Base-by-base conservation (phyloP, 1,140 invertebrate genomes). In the Platorchestia sp. region DNA sequence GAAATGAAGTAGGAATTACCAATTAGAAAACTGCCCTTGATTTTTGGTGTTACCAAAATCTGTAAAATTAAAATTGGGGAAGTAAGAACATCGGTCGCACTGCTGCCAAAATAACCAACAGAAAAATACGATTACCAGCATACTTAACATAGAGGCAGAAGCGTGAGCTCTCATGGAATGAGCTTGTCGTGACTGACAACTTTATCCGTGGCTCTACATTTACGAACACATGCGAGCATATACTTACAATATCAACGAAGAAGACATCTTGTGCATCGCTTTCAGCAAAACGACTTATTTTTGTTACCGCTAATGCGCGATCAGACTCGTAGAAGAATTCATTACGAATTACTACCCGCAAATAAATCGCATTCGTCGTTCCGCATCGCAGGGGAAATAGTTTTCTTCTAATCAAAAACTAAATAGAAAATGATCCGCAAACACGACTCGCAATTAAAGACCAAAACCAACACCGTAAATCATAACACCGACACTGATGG, bases 361-460 rank as follows among this genome's bases (percentile, higher is more conserved):
- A 75, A 75, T 42, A 44, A 6, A 45, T 93, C 0, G 43, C 45
- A 44, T 19, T 7, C 45, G 40, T 5, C 36, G 43, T 93, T 93
- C 43, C 91, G 91, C 91, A 44, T 45, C 10, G 40, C 36, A 93
- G 43, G 43, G 40, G 19, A 93, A 75, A 75, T 75, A 75, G 59
- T 75, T 93, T 93, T 44, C 10, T 93, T 45, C 91, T 36, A 47
- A 93, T 93, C 91, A 93, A 41, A 22, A 45, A 40, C n/a, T 93
- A 45, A 47, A 45, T 44, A 47, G 91, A 93, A 93, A 93, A 45
- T 93, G 45, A 93, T 47, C 45, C 45, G 43, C 45, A 45, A 47
- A 93, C 87, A 93, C 47, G 44, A 45, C 91, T 45, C 91, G 91
- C 45, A 93, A 93, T 93, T 93, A 45, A 93, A 93, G 14, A 45